phyloP scores from a whole-genome alignment of 1,140 invertebrate species.

The Pseudoatta argentina region DNA sequence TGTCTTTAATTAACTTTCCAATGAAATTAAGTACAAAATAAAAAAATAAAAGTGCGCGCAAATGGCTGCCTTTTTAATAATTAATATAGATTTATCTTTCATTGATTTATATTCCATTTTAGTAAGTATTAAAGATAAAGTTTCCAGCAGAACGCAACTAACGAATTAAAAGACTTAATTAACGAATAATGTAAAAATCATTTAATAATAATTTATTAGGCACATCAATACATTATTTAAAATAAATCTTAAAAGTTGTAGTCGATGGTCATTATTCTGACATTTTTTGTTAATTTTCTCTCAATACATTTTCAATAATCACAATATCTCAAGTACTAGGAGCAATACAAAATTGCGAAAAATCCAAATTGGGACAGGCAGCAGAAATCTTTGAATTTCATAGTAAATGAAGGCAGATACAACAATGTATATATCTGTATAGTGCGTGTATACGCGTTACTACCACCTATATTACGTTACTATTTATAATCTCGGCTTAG shows the following conservation, averaged over 20 bases:
- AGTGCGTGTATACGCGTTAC: too few relatives aligned
- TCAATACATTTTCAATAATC: too few relatives aligned
- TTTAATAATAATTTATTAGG: background rate
- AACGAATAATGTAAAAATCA: background rate
- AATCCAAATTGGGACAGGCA: too few relatives aligned
- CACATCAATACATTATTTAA: slow-evolving; percentile 6
- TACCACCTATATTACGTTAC: background rate
- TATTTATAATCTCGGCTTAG: slow-evolving; percentile 63
- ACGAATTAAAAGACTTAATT: slow-evolving; percentile 17
- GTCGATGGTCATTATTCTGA: background rate
- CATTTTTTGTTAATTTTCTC: too few relatives aligned
- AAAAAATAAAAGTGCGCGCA: background rate
- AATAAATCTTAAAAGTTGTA: background rate
- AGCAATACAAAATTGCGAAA: too few relatives aligned
- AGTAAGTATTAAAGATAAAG: background rate
- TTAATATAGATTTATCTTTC: slow-evolving; percentile 18
- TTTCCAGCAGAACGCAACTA: background rate
- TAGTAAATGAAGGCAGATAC: too few relatives aligned
- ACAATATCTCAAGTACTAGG: background rate
- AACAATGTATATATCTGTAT: too few relatives aligned
- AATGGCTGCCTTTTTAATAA: background rate
- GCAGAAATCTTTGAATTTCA: too few relatives aligned
- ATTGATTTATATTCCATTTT: slow-evolving; percentile 22
- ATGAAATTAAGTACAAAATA: background rate
- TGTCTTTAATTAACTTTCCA: slow-evolving; percentile 43